Evolutionary conservation across 2,797 vertebrate genomes (phyloP).

Genomic region (Smutsia gigantea): DNA sequence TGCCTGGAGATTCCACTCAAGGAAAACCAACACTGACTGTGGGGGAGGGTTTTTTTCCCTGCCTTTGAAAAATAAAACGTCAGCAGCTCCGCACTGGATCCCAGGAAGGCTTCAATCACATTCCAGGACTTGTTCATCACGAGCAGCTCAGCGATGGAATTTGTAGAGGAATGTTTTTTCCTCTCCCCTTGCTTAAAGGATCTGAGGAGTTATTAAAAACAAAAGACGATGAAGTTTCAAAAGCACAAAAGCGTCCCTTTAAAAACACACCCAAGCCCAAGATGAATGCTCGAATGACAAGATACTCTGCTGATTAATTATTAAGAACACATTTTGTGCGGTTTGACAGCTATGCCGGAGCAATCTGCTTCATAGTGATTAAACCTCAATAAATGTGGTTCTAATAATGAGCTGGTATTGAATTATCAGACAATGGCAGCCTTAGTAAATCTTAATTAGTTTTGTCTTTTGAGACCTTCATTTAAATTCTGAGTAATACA

Average conservation of each 20-base stretch:
- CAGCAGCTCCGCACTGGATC: conserved; percentile 19
- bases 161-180: conserved; percentile 7
- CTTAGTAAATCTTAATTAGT: conserved; percentile 80
- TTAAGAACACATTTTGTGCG: conserved; percentile 82
- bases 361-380: conserved; percentile 57
- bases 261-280: conserved; percentile 70
- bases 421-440: conserved; percentile 82
- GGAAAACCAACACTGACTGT: conserved; percentile 18
- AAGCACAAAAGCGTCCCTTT: conserved; percentile 57
- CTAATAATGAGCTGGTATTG: conserved; percentile 80
- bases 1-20: neutral
- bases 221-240: conserved; percentile 71
- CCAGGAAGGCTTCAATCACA: conserved; percentile 58
- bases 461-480: conserved; percentile 79
- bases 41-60: neutral
- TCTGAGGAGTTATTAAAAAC: conserved; percentile 71
- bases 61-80: conserved; percentile 69
- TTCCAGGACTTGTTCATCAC: conserved; percentile 45
- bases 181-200: conserved; percentile 19
- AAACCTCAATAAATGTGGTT: conserved; percentile 79
- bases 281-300: conserved; percentile 70
- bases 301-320: conserved; percentile 74
- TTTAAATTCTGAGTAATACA: conserved; percentile 78
- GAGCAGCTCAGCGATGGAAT: conserved; percentile 29
- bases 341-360: conserved; percentile 79